These are phyloP conservation scores for Rallus crepitans DNA, from an alignment of 2,797 vertebrate species.

Conservation along the genomic window DNA sequence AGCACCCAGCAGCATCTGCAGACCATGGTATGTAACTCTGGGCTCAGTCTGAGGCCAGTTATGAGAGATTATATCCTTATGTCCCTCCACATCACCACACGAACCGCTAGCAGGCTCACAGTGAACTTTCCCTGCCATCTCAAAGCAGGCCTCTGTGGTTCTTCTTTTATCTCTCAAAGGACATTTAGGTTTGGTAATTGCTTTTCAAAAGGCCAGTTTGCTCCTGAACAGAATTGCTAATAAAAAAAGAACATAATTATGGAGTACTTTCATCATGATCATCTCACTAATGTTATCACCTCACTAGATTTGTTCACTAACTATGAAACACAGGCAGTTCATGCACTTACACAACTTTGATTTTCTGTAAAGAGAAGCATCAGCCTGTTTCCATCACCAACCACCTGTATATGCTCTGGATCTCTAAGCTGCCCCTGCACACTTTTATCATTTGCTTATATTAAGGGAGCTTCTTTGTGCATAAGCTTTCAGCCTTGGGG, in stretches of 20 bases:
- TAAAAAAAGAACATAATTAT: background rate
- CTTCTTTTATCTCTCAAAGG: background rate
- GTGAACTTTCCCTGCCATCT: constrained; percentile 6
- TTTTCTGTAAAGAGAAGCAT: background rate
- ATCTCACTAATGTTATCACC: background rate
- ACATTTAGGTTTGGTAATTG: background rate
- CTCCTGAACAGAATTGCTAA: background rate
- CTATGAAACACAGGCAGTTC: background rate
- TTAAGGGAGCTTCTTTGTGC: background rate
- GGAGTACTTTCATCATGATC: background rate
- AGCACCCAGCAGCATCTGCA: background rate
- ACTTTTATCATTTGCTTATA: background rate
- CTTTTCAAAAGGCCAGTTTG: background rate
- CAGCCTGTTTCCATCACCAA: background rate
- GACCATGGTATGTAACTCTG: background rate
- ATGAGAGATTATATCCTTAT: background rate
- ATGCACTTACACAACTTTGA: background rate
- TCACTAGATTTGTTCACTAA: background rate
- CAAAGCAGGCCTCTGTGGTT: background rate
- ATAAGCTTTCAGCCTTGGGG: background rate
- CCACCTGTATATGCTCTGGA: background rate
- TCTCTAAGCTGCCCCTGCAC: background rate
- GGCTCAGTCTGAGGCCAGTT: background rate
- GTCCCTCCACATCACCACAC: background rate
- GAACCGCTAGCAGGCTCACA: background rate